Evolutionary conservation across 2,888 invertebrate species (phyloP), one percentile per base, ranked within the genome.

Genomic region (Caenorhabditis sulstoni): DNA sequence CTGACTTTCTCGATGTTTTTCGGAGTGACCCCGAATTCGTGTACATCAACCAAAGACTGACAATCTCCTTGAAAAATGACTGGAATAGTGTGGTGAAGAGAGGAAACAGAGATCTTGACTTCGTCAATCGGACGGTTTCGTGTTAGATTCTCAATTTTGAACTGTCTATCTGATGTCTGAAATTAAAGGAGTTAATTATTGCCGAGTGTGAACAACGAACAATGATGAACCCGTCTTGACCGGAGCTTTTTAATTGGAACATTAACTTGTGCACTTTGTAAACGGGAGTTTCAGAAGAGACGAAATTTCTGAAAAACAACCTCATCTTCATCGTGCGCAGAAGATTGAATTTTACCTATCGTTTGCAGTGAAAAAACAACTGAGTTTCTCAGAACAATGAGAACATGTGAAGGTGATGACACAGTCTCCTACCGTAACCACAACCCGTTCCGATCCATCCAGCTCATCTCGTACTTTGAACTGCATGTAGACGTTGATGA

Each of bases 41-140:
- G 41, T 9, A 73, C 50, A 18, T 73, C 73, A n/a, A 39, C 29
- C 3, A 64, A 8, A 0, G 73, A 73, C 8, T 58, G 64, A 8
- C 47, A 41, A 9, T 73, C 73, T 7, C 70, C 73, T 73, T 73
- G 64, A 29, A 73, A 73, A n/a, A 73, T 18, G 0, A 73, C 47
- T 8, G 73, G 73, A 37, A 73, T 64, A 4, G 73, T 58, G 11
- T 73, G 73, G 45, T 57, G 57, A 18, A 73, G 29, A 44, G 64
- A 73, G 35, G 8, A 18, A 8, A 73, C 50, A 0, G 64, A 57
- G 1, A 58, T 58, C 37, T 64, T 73, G 12, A 58, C 22, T n/a
- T 73, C 73, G 22, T 73, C 73, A 29, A 29, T 29, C 4, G 50
- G 7, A 35, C 49, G 20, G 3, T 16, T 50, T 14, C 44, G 44